A percentile compares a stretch with the other conserved stretches of the same genome.
phyloP scores from a whole-genome alignment of 1,140 invertebrate species.

The Eupristina koningsbergeri region DNA sequence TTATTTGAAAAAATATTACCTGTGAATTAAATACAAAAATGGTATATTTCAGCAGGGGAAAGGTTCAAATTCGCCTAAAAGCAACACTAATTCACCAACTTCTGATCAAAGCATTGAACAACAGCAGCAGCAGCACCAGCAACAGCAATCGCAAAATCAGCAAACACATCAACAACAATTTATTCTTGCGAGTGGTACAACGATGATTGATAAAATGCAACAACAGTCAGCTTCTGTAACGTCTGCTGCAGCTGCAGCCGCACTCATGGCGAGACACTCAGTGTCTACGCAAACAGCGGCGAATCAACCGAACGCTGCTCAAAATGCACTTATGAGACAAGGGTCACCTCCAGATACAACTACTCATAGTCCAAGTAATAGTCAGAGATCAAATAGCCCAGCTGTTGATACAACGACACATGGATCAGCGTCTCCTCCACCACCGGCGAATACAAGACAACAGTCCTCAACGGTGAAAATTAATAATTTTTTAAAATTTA shows the following conservation, averaged over 20 bases:
- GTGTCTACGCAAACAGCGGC: constrained; percentile 83
- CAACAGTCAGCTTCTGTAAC: constrained; percentile 56
- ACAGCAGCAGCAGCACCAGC: constrained; percentile 69
- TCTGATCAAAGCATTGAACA: constrained; percentile 71
- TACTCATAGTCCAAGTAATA: constrained; percentile 82
- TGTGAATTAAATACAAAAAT: too few species aligned
- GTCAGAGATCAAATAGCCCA: constrained; percentile 72
- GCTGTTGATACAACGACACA: constrained; percentile 73
- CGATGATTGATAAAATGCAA: constrained; percentile 63
- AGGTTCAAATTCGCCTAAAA: constrained; percentile 65
- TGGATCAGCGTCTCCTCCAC: constrained; percentile 74
- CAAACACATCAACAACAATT: constrained; percentile 64
- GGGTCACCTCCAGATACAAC: constrained; percentile 84
- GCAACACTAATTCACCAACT: constrained; percentile 62
- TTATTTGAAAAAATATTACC: too few species aligned
- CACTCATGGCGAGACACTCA: constrained; percentile 76
- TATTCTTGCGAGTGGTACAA: constrained; percentile 64
- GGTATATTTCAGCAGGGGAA: constrained; percentile 59
- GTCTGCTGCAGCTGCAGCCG: constrained; percentile 35
- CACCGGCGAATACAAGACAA: constrained; percentile 70
- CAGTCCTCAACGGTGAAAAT: constrained; percentile 73
- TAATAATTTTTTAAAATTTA: too few species aligned
- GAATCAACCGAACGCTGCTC: constrained; percentile 75
- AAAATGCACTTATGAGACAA: constrained; percentile 75
- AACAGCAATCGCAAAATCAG: constrained; percentile 64